Conservation (phyloP, 2,888 invertebrate genomes). For the Meiosimyza platycephala region DNA sequence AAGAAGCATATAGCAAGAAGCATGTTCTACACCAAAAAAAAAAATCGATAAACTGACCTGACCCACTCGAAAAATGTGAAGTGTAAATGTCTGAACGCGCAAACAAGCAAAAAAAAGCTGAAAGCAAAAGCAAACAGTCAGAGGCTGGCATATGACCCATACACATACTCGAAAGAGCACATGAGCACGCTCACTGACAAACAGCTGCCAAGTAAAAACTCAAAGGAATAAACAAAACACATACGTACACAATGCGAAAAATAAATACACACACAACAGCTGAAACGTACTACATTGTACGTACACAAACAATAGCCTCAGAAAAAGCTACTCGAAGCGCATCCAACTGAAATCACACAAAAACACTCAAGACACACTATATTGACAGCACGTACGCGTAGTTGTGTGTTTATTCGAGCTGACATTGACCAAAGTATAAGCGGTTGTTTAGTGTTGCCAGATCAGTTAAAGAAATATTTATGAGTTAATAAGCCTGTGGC, state of each 20-base stretch:
- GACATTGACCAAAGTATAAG: slow-evolving; percentile 21
- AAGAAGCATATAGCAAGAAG: not conserved
- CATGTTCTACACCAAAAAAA: not conserved
- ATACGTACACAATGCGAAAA: not conserved
- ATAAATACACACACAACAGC: not conserved
- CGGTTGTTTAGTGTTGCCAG: not conserved
- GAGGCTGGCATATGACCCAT: not conserved
- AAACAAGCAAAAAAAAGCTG: slow-evolving; percentile 1
- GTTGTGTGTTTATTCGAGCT: slow-evolving; percentile 3
- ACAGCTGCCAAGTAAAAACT: too few relatives aligned
- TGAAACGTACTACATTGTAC: not conserved
- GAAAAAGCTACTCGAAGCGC: slow-evolving; percentile 4
- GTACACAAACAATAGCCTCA: not conserved
- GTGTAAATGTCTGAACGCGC: slow-evolving; percentile 15
- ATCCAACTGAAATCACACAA: slow-evolving; percentile 19
- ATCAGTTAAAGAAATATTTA: too few relatives aligned
- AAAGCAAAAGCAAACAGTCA: not conserved
- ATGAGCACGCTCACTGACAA: not conserved
- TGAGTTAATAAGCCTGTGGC: too few relatives aligned
- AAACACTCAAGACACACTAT: slow-evolving; percentile 20
- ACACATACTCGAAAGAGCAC: not conserved
- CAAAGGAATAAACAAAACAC: not conserved
- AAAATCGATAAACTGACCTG: not conserved
- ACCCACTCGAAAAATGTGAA: not conserved
- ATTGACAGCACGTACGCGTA: not conserved